Evolutionary conservation across 53 echinoderm and acorn worm species (phyloP).

Genomic region (Patiria pectinifera): DNA sequence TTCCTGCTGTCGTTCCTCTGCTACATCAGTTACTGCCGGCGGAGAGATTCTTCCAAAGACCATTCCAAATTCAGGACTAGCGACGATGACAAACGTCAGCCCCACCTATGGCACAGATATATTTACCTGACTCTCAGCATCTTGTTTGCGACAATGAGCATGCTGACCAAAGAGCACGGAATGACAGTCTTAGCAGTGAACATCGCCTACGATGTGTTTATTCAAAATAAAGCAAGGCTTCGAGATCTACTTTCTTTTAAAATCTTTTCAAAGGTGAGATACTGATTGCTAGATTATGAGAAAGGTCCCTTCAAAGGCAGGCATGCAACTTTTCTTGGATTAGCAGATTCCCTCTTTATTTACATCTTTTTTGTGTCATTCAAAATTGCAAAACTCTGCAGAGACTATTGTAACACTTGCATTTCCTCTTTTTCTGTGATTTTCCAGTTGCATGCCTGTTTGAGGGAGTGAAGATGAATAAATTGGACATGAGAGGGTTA

Average conservation of each 20-base stretch:
- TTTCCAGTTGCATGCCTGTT: no score
- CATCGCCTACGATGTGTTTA: constrained; percentile 86
- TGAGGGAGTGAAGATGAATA: no score
- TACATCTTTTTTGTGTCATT: no score
- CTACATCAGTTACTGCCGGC: constrained; percentile 80
- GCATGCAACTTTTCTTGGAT: no score
- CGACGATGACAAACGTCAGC: background rate
- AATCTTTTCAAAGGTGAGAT: constrained; percentile 81
- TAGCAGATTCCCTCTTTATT: no score
- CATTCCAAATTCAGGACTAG: constrained; percentile 1
- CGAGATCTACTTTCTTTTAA: constrained; percentile 51
- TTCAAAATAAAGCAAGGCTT: constrained; percentile 68
- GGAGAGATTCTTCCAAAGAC: constrained; percentile 11
- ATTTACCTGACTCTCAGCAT: constrained; percentile 50
- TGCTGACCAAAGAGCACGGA: constrained; percentile 95
- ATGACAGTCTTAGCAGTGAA: constrained; percentile 95
- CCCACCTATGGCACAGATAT: constrained; percentile 27
- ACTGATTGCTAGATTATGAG: background rate
- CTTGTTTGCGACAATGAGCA: constrained; percentile 70
- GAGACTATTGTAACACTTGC: no score
- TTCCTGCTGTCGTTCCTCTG: constrained; percentile 81
- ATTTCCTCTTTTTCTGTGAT: no score
- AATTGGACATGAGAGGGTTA: no score
- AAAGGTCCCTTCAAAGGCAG: no score
- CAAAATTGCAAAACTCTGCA: no score